Evolutionary conservation across 1,140 invertebrate genomes (phyloP).

Genomic region (Stegodyphus mimosarum): DNA sequence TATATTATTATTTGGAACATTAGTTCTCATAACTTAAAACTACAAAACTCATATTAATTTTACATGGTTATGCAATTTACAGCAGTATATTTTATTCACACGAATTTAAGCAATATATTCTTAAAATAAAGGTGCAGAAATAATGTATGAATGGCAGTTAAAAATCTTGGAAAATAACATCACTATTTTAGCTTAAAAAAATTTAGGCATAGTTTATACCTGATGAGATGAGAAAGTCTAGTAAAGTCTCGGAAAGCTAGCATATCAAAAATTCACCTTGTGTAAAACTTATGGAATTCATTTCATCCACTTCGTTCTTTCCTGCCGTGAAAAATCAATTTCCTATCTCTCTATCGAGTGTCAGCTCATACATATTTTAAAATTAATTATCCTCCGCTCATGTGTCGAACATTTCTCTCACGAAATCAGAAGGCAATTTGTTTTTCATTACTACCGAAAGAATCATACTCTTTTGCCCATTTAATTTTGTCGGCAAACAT

Average conservation of each 20-base stretch:
- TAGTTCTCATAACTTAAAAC: too few species aligned
- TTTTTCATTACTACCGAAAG: conserved; percentile 1
- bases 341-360: conserved; percentile 6
- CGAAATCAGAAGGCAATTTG: conserved; percentile 11
- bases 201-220: too few species aligned
- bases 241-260: neutral
- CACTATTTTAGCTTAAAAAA: too few species aligned
- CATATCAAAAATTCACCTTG: neutral
- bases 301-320: neutral
- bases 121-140: too few species aligned
- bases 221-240: too few species aligned
- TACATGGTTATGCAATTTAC: too few species aligned
- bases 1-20: too few species aligned
- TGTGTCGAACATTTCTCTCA: neutral
- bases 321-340: neutral
- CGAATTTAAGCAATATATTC: too few species aligned
- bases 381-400: conserved; percentile 9
- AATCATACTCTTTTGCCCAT: conserved; percentile 9
- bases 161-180: too few species aligned
- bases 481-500: neutral
- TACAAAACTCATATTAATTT: too few species aligned
- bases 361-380: conserved; percentile 20
- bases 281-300: neutral
- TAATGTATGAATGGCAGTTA: too few species aligned
- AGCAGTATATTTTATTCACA: too few species aligned